Base-by-base conservation (phyloP, 2,888 invertebrate genomes). In the Carpatolechia fugitivella region DNA sequence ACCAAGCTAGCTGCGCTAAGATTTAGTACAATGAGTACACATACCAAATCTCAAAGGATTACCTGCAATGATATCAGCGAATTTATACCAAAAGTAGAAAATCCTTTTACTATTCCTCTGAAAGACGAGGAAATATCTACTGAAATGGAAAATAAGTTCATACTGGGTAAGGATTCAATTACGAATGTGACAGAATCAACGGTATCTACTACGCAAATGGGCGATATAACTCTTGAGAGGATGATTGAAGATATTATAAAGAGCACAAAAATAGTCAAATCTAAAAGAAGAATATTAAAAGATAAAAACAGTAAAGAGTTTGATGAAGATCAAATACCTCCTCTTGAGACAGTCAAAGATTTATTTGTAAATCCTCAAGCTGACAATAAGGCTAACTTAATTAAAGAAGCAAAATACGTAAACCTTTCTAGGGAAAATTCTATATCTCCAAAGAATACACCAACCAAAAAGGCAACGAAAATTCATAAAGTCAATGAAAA, bases 191-290 rank as follows among this genome's bases (percentile, higher is more conserved):
- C 86, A 1, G 86, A 82, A 60, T 87, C 89, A 10, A 88, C 90
- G 7, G 84, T 90, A 24, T 90, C 91, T 0, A 91, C 90, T 14
- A 89, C 91, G 3, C 85, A 90, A 76, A 91, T 91, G 91, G 91
- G 91, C 2, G 91, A 91, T 65, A 68, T 85, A 0, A 91, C 91
- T 10, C 74, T 93, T 44, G 92, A 93, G 68, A 90, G 83, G 76
- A 91, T 93, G 80, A 93, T 93, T 41, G 92, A 93, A 68, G 93
- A 92, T 57, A 92, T 93, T 54, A 85, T 93, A 59, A 92, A 93
- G 61, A 92, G 91, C 59, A 91, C 92, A 0, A 88, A 89, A 66
- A 88, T 89, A 52, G 80, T 88, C 0, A 91, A 90, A 76, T 82
- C 80, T 31, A 84, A 76, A 67, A 68, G 82, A 70, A 76, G 81